Evolutionary conservation across 2,888 invertebrate genomes (phyloP).

Genomic region (Embidobia sp.): DNA sequence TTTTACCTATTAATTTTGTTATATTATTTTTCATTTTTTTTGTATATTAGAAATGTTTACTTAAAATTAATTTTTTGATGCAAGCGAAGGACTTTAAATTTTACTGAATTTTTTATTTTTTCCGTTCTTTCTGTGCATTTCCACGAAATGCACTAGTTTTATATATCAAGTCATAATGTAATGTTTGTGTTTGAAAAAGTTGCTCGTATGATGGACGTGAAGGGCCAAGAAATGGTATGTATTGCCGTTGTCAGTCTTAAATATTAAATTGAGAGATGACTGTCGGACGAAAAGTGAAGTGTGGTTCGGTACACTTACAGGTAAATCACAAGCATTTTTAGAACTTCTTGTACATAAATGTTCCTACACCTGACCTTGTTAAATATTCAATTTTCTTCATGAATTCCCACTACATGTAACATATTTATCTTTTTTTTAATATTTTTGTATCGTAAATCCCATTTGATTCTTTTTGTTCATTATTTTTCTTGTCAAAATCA

Average conservation of each 20-base stretch:
- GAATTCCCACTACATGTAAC: slow-evolving; percentile 8
- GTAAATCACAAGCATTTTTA: slow-evolving; percentile 64
- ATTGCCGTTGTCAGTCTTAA: slow-evolving; percentile 67
- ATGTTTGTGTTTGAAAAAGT: slow-evolving; percentile 39
- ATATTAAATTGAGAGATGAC: slow-evolving; percentile 68
- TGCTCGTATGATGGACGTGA: slow-evolving; percentile 44
- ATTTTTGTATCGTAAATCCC: too few species aligned
- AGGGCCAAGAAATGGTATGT: slow-evolving; percentile 55
- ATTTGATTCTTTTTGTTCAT: too few species aligned
- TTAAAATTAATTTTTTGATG: too few species aligned
- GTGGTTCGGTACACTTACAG: slow-evolving; percentile 55
- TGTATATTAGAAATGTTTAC: too few species aligned
- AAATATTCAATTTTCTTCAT: slow-evolving; percentile 54
- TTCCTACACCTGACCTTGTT: slow-evolving; percentile 34
- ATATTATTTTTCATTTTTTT: too few species aligned
- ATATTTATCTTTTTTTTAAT: neutral
- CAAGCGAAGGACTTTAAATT: too few species aligned
- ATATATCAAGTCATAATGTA: slow-evolving; percentile 33
- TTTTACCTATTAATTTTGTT: too few species aligned
- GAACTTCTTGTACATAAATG: slow-evolving; percentile 58
- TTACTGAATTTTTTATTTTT: too few species aligned
- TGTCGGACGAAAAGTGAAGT: slow-evolving; percentile 49
- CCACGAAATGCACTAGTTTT: slow-evolving; percentile 11
- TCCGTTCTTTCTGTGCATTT: neutral
- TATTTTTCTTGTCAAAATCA: too few species aligned